phyloP scores from a whole-genome alignment of 2,888 invertebrate genomes.

The Spisula solida region DNA sequence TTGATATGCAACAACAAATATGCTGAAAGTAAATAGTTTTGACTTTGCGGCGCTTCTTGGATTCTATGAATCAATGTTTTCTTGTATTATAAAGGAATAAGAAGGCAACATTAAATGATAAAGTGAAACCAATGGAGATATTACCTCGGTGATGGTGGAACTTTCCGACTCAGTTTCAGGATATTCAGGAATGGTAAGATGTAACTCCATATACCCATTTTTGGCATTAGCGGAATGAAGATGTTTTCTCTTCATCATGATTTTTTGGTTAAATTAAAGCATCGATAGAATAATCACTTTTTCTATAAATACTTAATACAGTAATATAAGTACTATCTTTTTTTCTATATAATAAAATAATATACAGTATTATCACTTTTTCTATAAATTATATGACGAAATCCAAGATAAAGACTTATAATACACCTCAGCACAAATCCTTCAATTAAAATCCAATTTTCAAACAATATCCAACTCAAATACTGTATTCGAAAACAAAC shows the following conservation, averaged over 20 bases:
- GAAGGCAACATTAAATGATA: too few relatives aligned
- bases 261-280: background rate
- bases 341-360: too few relatives aligned
- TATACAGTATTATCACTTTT: background rate
- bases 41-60: background rate
- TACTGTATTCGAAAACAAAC: background rate
- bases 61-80: background rate
- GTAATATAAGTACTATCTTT: too few relatives aligned
- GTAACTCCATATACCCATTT: conserved; percentile 54
- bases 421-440: background rate
- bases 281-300: background rate
- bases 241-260: conserved; percentile 51
- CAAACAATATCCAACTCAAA: background rate
- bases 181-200: conserved; percentile 57
- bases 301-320: background rate
- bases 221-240: conserved; percentile 38
- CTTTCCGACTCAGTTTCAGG: conserved; percentile 26
- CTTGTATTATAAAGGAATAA: background rate
- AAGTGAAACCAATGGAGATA: too few relatives aligned
- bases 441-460: conserved; percentile 19
- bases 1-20: too few relatives aligned
- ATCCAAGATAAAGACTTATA: background rate
- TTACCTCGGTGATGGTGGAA: conserved; percentile 8
- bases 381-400: background rate
- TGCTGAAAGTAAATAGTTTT: too few relatives aligned